Evolutionary conservation across 2,797 vertebrate species (phyloP).

Genomic region (Benthosema pterotum): DNA sequence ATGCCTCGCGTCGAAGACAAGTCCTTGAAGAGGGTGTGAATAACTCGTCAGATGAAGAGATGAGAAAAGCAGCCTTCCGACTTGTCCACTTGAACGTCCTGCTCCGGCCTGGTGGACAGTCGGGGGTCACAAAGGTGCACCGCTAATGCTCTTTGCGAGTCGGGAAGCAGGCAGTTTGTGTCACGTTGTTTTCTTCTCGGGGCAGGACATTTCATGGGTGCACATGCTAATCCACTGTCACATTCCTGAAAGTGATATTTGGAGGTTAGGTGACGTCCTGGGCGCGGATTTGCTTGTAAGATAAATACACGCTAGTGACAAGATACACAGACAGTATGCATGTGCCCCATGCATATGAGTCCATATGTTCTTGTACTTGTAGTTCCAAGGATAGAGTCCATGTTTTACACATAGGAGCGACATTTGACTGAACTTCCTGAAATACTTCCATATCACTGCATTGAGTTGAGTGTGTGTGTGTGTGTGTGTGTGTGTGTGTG

Average conservation of each 20-base stretch:
- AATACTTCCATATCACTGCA: background rate
- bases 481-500: too few relatives aligned
- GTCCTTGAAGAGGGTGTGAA: slow-evolving; percentile 65
- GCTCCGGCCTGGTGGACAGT: background rate
- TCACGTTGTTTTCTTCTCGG: slow-evolving; percentile 5
- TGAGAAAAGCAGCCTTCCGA: slow-evolving; percentile 45
- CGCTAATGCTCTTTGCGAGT: background rate
- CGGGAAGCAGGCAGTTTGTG: slow-evolving; percentile 2
- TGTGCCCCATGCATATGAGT: background rate
- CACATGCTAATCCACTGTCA: slow-evolving; percentile 11
- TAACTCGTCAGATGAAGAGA: slow-evolving; percentile 60
- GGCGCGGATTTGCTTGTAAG: background rate
- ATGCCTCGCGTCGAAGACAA: slow-evolving; percentile 64
- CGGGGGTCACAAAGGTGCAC: background rate
- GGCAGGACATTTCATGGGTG: background rate
- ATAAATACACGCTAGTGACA: slow-evolving; percentile 8
- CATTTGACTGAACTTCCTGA: background rate
- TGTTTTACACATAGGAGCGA: background rate
- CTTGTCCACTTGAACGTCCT: slow-evolving; percentile 8
- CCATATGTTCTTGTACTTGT: background rate
- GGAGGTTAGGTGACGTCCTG: slow-evolving; percentile 16
- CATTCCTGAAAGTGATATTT: slow-evolving; percentile 16
- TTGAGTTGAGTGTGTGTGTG: too few relatives aligned
- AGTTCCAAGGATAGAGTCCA: background rate
- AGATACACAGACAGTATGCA: slow-evolving; percentile 4